Base-by-base conservation (phyloP, 37 sponge, comb jelly and placozoan species). In the Spongilla lacustris region DNA sequence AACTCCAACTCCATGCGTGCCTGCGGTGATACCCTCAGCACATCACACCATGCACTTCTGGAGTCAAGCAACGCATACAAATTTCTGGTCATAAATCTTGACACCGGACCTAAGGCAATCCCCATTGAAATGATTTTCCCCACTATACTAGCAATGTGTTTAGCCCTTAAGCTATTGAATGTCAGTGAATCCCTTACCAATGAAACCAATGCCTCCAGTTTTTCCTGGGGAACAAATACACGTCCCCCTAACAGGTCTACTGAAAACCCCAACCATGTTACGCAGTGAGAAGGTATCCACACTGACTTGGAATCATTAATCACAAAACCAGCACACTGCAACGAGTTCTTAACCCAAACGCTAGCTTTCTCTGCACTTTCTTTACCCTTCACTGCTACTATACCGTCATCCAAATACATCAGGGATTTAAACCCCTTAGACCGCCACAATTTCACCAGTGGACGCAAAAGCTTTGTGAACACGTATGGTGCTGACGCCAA, bases 341-440 rank as follows among this genome's bases (percentile, higher is more conserved):
- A 41, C 8, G 28, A 32, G 10, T n/a, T 22, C 31, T 41, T 38
- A 28, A 81, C 70, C 30, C 14, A 37, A 28, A 2, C 1, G 21
- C 58, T 74, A 27, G 58, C 74, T 9, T 50, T 22, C 0, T 33
- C 4, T 0, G 50, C 75, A 24, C 49, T 33, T 27, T 38, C 29
- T 28, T 38, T 30, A 22, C 75, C 34, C 5, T n/a, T 31, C 23
- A 17, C 75, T 0, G 71, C 71, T 26, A 34, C 35, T 17, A 81
- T 68, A 31, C 84, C 84, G 49, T 87, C 88, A 74, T 87, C 88
- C n/a, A 87, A 34, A 41, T 87, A 87, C 28, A 87, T 2, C 12
- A 80, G 33, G 17, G 30, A 36, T 66, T 41, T 79, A 14, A 87
- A 27, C 26, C 88, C 88, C 11, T 41, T 8, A 26, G 36, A 29